A percentile compares a stretch with the other conserved stretches of the same genome.
phyloP scores from a whole-genome alignment of 2,797 vertebrate species.

The Staurois parvus region DNA sequence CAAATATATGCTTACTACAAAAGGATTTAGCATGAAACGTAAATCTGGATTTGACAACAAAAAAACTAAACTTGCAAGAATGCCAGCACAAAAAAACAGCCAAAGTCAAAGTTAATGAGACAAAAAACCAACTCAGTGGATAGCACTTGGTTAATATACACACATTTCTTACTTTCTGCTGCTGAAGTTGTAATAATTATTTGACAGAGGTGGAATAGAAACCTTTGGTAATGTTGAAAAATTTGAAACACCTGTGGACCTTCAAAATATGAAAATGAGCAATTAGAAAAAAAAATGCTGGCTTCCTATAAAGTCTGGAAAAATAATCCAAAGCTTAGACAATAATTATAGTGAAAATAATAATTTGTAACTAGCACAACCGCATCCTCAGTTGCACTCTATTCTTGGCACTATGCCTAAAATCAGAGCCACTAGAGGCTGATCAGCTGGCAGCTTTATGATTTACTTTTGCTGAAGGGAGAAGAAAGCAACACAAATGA shows the following conservation, averaged over 20 bases:
- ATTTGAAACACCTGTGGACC: constrained; percentile 98
- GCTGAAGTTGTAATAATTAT: constrained; percentile 99
- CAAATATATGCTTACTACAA: too few relatives aligned
- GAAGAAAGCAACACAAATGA: too few relatives aligned
- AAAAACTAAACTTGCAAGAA: neutral
- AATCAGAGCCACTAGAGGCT: too few relatives aligned
- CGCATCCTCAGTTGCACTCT: too few relatives aligned
- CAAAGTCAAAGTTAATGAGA: neutral
- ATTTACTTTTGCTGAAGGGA: too few relatives aligned
- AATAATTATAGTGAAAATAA: too few relatives aligned
- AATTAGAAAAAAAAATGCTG: constrained; percentile 73
- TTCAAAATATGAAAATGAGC: constrained; percentile 95
- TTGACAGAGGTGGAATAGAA: constrained; percentile 98
- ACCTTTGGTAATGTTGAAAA: constrained; percentile 99
- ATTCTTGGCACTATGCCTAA: too few relatives aligned
- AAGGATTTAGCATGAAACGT: too few relatives aligned
- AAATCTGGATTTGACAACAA: neutral
- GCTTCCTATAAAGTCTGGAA: too few relatives aligned
- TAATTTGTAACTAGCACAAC: too few relatives aligned
- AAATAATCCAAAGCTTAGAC: too few relatives aligned
- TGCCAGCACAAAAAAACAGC: neutral
- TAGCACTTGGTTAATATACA: constrained; percentile 41
- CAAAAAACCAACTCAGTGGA: constrained; percentile 6
- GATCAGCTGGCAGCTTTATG: too few relatives aligned
- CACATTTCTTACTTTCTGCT: constrained; percentile 96